These are phyloP conservation scores for Pseudolaguvia tuberculata DNA, from an alignment of 2,113 vertebrate species.

Conservation along the genomic window DNA sequence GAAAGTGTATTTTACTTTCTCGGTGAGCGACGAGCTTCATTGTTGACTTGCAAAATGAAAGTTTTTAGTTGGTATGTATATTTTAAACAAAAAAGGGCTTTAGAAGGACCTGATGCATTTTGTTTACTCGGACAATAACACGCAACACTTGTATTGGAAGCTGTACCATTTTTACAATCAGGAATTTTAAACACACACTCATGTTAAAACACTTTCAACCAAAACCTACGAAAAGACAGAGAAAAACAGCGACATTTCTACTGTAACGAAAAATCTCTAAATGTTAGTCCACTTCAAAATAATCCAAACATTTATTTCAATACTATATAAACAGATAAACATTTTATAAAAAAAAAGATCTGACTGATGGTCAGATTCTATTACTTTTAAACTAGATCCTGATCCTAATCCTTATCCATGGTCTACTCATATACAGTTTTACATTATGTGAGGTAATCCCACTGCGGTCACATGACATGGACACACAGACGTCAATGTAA, in stretches of 20 bases:
- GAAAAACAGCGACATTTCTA: too few species aligned
- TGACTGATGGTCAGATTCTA: not conserved
- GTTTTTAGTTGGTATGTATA: not conserved
- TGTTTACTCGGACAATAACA: too few species aligned
- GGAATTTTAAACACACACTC: not conserved
- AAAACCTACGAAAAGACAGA: too few species aligned
- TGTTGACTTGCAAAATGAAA: constrained; percentile 1
- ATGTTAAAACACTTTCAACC: not conserved
- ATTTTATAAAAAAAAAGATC: not conserved
- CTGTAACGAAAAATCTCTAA: too few species aligned
- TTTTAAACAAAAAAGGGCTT: not conserved
- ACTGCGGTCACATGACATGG: not conserved
- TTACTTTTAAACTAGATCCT: not conserved
- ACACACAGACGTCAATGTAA: not conserved
- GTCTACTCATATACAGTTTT: not conserved
- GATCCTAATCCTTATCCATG: not conserved
- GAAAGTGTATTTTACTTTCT: too few species aligned
- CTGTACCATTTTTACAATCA: not conserved
- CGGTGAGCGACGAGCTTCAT: not conserved
- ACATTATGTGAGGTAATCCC: not conserved
- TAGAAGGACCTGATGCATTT: not conserved
- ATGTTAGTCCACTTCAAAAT: too few species aligned
- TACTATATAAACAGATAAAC: too few species aligned
- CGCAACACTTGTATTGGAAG: not conserved
- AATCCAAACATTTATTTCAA: too few species aligned